Base-by-base conservation (phyloP, 2,113 vertebrate genomes). In the Cisticola juncidis region DNA sequence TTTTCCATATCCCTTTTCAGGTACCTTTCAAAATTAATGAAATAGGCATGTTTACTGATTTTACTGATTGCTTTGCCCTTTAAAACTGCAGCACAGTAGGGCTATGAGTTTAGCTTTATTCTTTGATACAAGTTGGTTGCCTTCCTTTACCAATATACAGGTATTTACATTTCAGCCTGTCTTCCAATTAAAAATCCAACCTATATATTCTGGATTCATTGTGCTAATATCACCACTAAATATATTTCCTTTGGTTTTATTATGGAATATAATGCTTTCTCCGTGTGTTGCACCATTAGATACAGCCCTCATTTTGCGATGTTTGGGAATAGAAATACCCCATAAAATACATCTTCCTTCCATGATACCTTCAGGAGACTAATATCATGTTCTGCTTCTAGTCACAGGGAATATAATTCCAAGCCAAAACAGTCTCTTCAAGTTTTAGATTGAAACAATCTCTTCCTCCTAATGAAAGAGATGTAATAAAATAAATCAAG, bases 401-500 rank as follows among this genome's bases (percentile, higher is more conserved):
- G 82, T 86, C 69, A 81, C 1, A 5, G 57, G 44, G 82, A 95
- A 86, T 90, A 54, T 56, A 77, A 84, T 66, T 88, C 51, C 64
- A 90, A 71, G 56, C 31, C 51, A 88, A 92, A 94, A 65, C 54
- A 86, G 64, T 71, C 38, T 88, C 74, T 81, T 22, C 47, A 90
- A 95, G 66, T 16, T 92, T 91, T 74, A 44, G 33, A 81, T 94
- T 87, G 54, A 73, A 83, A 79, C 26, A 77, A 26, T 44, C 71
- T 47, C 50, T 81, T 44, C 36, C 36, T 61, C n/a, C 18, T 62
- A 73, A 93, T 88, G 86, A 90, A 94, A 78, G 50, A 93, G 60
- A 88, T 28, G 56, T 71, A 89, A 57, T 76, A 64, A 94, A 96
- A 80, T 82, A 76, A 94, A 88, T 81, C 48, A 83, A 81, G 42